These are phyloP conservation scores for Portunus trituberculatus DNA, from an alignment of 1,140 invertebrate species.

Conservation along the genomic window DNA sequence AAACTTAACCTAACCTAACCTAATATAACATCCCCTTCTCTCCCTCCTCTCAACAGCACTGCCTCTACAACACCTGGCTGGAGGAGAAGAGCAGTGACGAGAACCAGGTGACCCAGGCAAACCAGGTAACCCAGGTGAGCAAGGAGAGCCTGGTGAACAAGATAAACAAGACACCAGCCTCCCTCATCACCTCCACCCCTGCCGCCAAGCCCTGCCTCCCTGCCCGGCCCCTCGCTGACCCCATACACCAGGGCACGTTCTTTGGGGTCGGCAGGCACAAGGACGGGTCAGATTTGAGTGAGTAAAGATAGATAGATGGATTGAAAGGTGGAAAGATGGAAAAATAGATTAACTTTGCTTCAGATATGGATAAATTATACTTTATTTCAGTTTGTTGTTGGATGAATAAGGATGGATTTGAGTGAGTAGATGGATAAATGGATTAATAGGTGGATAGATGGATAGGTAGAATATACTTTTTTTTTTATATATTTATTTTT, in stretches of 20 bases:
- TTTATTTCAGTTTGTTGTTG: no score
- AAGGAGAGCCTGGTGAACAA: no score
- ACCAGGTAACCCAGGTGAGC: no score
- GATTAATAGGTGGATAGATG: background rate
- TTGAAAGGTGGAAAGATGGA: background rate
- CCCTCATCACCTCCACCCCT: conserved; percentile 53
- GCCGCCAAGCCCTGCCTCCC: background rate
- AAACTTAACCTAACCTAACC: background rate
- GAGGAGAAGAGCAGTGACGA: background rate
- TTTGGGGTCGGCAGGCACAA: conserved; percentile 78
- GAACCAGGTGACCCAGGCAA: no score
- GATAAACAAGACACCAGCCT: background rate
- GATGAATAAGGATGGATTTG: no score
- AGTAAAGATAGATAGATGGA: background rate
- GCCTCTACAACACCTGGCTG: background rate
- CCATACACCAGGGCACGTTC: conserved; percentile 78
- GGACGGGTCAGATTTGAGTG: conserved; percentile 79
- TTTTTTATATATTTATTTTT: no score
- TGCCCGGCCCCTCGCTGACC: background rate
- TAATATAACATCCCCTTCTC: no score
- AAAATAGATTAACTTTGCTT: no score
- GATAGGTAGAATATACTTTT: no score
- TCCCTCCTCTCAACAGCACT: background rate
- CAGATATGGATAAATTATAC: no score
- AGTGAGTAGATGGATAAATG: conserved; percentile 64